Percentiles rank a stretch among this genome's conserved stretches.
Evolutionary conservation across 2,797 vertebrate genomes (phyloP).

Genomic region (Chelon labrosus): DNA sequence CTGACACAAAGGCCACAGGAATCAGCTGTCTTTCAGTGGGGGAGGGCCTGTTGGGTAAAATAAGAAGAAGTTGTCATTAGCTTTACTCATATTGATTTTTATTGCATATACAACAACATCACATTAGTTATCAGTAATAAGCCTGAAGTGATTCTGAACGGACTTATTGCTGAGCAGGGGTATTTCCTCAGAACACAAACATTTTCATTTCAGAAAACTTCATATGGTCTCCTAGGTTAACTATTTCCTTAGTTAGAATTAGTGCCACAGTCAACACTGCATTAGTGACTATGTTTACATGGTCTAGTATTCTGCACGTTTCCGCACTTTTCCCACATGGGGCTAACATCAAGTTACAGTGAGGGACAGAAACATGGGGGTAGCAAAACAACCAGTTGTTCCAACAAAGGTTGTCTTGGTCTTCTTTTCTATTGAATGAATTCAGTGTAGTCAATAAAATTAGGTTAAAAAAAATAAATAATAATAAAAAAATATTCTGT

Average conservation of each 20-base stretch:
- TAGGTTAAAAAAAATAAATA: too few relatives aligned
- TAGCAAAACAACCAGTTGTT: too few relatives aligned
- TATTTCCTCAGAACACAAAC: not conserved
- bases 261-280: not conserved
- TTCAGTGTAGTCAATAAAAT: too few relatives aligned
- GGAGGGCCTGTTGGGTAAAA: constrained; percentile 89
- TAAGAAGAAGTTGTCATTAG: not conserved
- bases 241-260: constrained; percentile 26
- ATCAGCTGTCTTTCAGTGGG: constrained; percentile 98
- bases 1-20: constrained; percentile 99
- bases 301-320: too few relatives aligned
- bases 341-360: too few relatives aligned
- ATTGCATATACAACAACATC: not conserved
- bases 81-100: not conserved
- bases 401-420: too few relatives aligned
- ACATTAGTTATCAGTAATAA: not conserved
- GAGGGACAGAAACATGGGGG: too few relatives aligned
- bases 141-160: constrained; percentile 11
- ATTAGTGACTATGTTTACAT: too few relatives aligned
- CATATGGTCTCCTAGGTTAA: not conserved
- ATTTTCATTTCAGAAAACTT: not conserved
- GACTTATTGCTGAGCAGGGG: constrained; percentile 2
- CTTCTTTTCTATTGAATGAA: too few relatives aligned
- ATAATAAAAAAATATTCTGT: too few relatives aligned
- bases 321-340: too few relatives aligned